Percentiles rank a stretch among this genome's conserved stretches.
Evolutionary conservation across 1,140 invertebrate genomes (phyloP).

Genomic region (Myzus persicae): DNA sequence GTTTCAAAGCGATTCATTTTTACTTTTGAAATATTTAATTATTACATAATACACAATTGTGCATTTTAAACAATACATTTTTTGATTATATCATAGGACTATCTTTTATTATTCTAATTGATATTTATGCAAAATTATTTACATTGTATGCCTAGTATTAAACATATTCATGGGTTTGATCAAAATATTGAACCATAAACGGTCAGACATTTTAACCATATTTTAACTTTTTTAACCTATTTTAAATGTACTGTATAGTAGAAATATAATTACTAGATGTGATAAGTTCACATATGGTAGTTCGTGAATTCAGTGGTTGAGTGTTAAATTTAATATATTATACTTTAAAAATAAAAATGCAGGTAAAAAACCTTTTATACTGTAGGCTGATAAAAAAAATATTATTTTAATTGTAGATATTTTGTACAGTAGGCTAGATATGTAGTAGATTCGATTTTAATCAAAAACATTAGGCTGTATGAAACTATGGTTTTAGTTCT

Average conservation of each 20-base stretch:
- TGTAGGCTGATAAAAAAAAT: background rate
- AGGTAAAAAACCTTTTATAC: background rate
- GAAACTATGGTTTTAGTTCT: background rate
- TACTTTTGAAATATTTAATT: background rate
- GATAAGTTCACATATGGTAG: background rate
- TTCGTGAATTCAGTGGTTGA: background rate
- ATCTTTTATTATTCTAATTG: background rate
- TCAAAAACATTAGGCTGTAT: background rate
- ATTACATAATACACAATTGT: background rate
- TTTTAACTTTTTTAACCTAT: too few species aligned
- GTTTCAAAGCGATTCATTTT: background rate
- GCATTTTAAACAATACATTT: background rate
- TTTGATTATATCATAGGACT: background rate
- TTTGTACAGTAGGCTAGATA: background rate
- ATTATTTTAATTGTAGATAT: background rate
- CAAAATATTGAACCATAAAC: background rate
- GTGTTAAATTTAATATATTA: background rate
- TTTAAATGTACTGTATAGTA: background rate
- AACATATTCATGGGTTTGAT: background rate
- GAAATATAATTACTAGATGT: background rate
- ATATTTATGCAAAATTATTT: background rate
- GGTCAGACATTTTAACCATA: too few species aligned
- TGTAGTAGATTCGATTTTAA: background rate
- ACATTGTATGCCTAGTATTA: background rate
- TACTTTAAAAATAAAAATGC: background rate